Evolutionary conservation across 2,113 vertebrate species (phyloP), one percentile per base, ranked within the genome.

Genomic region (Tichodroma muraria): DNA sequence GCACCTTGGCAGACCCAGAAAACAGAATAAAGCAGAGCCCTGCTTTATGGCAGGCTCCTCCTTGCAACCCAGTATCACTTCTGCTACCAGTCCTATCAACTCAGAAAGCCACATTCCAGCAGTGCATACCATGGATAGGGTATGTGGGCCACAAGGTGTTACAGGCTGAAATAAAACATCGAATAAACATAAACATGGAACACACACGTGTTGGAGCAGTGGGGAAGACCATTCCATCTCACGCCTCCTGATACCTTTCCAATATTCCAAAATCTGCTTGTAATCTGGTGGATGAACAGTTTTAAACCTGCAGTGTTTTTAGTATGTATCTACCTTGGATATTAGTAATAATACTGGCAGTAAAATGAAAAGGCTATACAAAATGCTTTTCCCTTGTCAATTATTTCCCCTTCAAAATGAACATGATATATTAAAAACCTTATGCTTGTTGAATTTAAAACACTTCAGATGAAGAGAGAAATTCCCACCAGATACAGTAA

Each of bases 391-490:
- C 63, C 64, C 70, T 69, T 80, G 73, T 88, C 88, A 89, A 73
- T 91, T 93, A 85, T 68, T 93, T 94, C 44, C 60, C 21, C 54
- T 77, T 75, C 71, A 93, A 89, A 89, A 83, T 78, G 47, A 73
- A 47, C 40, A 78, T 63, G 88, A 89, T 95, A n/a, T 53, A 93
- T 78, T 64, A 76, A 92, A 95, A 90, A 45, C n/a, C 5, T 79
- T 77, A 95, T 65, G 71, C 54, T 63, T 80, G 57, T 24, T 91
- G 94, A 96, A 93, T 92, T 95, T 83, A 91, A 97, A 94, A 80
- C 68, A 86, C 64, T 85, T 85, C 76, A 68, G 72, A 93, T 17
- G 18, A 93, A 85, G 60, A 83, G 12, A 73, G 40, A 88, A 80
- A 89, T 75, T 96, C 89, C 89, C 78, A 94, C 10, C 19, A 85